Conservation (phyloP, 2,888 invertebrate species). For the Nasonia oneida region DNA sequence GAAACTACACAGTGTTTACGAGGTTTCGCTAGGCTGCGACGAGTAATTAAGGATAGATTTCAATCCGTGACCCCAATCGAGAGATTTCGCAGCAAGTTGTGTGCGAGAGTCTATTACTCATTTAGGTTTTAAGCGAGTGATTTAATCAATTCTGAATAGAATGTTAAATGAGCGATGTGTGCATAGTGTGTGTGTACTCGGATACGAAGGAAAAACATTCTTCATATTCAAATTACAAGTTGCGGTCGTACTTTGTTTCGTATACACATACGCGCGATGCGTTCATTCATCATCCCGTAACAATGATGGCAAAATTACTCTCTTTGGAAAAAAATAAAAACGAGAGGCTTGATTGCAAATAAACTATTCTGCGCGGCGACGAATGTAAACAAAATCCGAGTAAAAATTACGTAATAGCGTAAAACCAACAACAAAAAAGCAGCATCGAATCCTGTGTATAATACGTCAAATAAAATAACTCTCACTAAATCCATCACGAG, state of each 20-base stretch:
- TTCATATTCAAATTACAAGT: constrained; percentile 17
- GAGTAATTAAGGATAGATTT: constrained; percentile 43
- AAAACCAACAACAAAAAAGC: too few species aligned
- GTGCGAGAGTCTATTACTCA: constrained; percentile 30
- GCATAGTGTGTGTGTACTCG: neutral
- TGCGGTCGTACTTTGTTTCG: neutral
- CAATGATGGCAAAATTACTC: neutral
- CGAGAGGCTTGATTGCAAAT: neutral
- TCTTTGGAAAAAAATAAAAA: neutral
- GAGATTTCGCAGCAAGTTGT: neutral
- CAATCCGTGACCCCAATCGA: constrained; percentile 40
- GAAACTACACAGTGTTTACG: neutral
- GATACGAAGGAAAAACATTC: constrained; percentile 11
- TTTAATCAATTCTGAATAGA: constrained; percentile 30
- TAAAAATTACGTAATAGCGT: neutral
- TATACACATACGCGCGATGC: neutral
- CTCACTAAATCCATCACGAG: neutral
- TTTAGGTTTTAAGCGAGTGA: constrained; percentile 14
- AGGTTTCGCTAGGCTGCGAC: constrained; percentile 4
- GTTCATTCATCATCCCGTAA: neutral
- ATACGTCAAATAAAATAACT: neutral
- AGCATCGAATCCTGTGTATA: neutral
- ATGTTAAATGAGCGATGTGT: constrained; percentile 2
- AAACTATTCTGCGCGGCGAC: neutral
- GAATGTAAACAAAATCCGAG: neutral